Evolutionary conservation across 2,113 vertebrate species (phyloP).

Genomic region (Pluvianellus socialis): DNA sequence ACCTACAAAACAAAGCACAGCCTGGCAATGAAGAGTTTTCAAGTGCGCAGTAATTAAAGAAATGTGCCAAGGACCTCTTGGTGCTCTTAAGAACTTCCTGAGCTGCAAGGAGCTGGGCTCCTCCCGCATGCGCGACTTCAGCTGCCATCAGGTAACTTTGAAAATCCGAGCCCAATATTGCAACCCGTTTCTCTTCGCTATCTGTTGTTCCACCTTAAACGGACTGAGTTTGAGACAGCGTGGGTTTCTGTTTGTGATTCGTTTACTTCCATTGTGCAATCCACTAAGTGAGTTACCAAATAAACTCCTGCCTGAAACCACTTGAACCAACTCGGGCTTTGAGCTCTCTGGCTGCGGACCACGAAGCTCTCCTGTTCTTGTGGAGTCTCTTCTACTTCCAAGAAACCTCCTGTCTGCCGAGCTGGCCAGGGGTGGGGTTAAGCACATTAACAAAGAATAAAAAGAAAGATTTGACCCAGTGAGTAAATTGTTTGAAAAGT

Average conservation of each 20-base stretch:
- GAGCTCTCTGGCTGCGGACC: background rate
- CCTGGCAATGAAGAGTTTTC: background rate
- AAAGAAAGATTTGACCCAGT: background rate
- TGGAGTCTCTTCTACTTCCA: background rate
- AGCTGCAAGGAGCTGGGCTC: background rate
- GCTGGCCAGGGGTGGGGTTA: background rate
- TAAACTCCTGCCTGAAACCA: background rate
- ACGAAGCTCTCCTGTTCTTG: background rate
- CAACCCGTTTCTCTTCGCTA: background rate
- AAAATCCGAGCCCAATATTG: fast-evolving
- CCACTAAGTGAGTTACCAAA: background rate
- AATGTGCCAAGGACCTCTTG: background rate
- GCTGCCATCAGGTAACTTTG: background rate
- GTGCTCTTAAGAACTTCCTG: background rate
- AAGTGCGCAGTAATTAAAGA: background rate
- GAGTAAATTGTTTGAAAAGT: background rate
- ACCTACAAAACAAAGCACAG: background rate
- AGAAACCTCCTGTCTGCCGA: background rate
- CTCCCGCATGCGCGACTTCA: background rate
- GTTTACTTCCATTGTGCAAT: background rate
- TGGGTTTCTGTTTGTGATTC: background rate
- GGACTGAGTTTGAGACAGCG: background rate
- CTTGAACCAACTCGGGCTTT: fast-evolving
- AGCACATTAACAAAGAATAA: background rate
- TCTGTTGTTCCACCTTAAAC: background rate